Evolutionary conservation across 1,140 invertebrate species (phyloP), one percentile per base, ranked within the genome.

Genomic region (Musca domestica): DNA sequence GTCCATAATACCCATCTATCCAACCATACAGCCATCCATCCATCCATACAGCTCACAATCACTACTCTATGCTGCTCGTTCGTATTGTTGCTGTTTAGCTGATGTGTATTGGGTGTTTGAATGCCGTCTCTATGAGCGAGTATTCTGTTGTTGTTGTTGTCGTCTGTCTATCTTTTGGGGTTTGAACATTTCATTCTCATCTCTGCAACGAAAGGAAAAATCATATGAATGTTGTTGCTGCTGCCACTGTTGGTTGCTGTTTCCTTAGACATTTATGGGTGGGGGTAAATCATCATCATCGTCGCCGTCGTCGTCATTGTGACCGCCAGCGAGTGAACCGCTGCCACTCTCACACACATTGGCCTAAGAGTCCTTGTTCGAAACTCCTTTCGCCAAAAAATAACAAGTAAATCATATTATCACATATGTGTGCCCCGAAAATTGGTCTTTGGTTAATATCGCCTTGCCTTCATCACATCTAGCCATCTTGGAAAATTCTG

Each of bases 1-100:
- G 56, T 61, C 56, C 56, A 61, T 61, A 61, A 61, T 61, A 61
- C 56, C 27, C 56, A 61, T 61, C 56, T 61, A 61, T 61, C 56
- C 67, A 68, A 51, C 25, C 63, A 47, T 3, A 30, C 56, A 67
- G 30, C 34, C 66, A 61, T 27, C 27, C 30, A 51, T 14, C 49
- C 47, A 41, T 58, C 22, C 19, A 27, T 19, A 54, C 66, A 67
- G 46, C 54, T 41, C 34, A 41, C 34, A 41, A 41, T 41, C 10
- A 41, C 34, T 41, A 41, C 34, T 5, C 34, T 41, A 7, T 2
- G 12, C 34, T 41, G 34, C 2, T 30, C 9, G 27, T 30, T 30
- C 3, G 27, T 9, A 5, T 3, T 51, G 51, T 52, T 67, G 48
- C 17, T 65, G 64, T 65, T 48, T 12, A 0, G 15, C 49, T 66